These are phyloP conservation scores for Drosophila subpulchrella DNA, from an alignment of 1,140 invertebrate genomes.

Conservation along the genomic window DNA sequence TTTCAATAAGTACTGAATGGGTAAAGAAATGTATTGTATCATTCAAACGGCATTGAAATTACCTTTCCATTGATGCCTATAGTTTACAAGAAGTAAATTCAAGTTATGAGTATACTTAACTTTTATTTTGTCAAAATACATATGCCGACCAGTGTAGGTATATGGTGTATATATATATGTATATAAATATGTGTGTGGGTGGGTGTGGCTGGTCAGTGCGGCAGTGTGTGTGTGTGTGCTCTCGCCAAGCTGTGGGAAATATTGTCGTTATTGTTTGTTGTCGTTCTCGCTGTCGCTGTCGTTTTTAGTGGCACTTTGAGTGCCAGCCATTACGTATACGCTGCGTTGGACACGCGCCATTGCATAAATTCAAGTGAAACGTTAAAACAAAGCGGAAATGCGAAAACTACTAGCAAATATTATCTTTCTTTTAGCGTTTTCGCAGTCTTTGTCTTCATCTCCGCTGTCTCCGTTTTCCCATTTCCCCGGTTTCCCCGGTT, in stretches of 20 bases:
- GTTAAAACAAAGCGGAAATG: slow-evolving; percentile 81
- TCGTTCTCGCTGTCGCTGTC: slow-evolving; percentile 50
- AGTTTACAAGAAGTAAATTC: too few species aligned
- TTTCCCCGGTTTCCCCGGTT: not conserved
- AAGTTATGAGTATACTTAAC: too few species aligned
- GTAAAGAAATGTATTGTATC: too few species aligned
- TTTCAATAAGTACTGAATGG: too few species aligned
- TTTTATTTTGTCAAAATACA: too few species aligned
- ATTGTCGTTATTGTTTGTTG: slow-evolving; percentile 76
- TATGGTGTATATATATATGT: not conserved
- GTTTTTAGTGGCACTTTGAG: slow-evolving; percentile 77
- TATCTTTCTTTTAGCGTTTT: slow-evolving; percentile 63
- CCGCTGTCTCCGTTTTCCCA: slow-evolving; percentile 15
- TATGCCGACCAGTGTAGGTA: too few species aligned
- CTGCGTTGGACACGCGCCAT: slow-evolving; percentile 79
- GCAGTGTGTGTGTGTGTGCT: slow-evolving; percentile 19
- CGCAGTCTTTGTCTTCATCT: slow-evolving; percentile 50
- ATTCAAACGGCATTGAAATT: too few species aligned
- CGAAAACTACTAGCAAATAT: slow-evolving; percentile 75
- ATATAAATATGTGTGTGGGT: slow-evolving; percentile 19
- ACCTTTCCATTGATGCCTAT: too few species aligned
- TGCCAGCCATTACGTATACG: slow-evolving; percentile 76
- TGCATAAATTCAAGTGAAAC: slow-evolving; percentile 82
- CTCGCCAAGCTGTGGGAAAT: slow-evolving; percentile 70
- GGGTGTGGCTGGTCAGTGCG: slow-evolving; percentile 60